These are phyloP conservation scores for Calliopum simillimum DNA, from an alignment of 2,888 invertebrate species.

Conservation along the genomic window DNA sequence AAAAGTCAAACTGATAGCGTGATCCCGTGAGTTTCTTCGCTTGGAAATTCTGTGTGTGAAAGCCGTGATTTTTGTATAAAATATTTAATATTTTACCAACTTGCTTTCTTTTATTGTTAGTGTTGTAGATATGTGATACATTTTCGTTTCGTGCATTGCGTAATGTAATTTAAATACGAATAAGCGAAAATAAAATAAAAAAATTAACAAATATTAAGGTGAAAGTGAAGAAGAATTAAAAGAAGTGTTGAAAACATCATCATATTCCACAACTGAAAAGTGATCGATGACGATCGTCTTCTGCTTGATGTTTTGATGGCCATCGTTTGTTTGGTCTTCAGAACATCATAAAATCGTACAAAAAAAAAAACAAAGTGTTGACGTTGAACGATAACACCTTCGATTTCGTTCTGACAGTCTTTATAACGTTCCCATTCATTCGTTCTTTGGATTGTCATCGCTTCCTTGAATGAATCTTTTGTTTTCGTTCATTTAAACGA, in stretches of 20 bases:
- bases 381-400: slow-evolving; percentile 10
- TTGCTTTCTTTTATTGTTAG: too few relatives aligned
- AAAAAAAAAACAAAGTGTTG: too few relatives aligned
- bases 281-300: too few relatives aligned
- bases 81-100: too few relatives aligned
- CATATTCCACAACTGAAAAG: too few relatives aligned
- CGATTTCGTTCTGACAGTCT: slow-evolving; percentile 9
- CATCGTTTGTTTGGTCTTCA: too few relatives aligned
- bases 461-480: too few relatives aligned
- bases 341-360: too few relatives aligned
- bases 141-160: background rate
- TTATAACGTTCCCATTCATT: background rate
- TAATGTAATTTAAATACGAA: slow-evolving; percentile 4
- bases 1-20: too few relatives aligned
- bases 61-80: background rate
- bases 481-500: too few relatives aligned
- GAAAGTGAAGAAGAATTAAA: slow-evolving; percentile 15
- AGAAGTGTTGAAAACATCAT: background rate
- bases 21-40: background rate
- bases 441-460: background rate
- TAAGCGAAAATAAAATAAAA: slow-evolving; percentile 2
- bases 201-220: background rate
- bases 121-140: too few relatives aligned
- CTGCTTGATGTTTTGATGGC: too few relatives aligned
- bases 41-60: background rate